Evolutionary conservation across 2,113 vertebrate genomes (phyloP).

Genomic region (Sylvilagus bachmani): DNA sequence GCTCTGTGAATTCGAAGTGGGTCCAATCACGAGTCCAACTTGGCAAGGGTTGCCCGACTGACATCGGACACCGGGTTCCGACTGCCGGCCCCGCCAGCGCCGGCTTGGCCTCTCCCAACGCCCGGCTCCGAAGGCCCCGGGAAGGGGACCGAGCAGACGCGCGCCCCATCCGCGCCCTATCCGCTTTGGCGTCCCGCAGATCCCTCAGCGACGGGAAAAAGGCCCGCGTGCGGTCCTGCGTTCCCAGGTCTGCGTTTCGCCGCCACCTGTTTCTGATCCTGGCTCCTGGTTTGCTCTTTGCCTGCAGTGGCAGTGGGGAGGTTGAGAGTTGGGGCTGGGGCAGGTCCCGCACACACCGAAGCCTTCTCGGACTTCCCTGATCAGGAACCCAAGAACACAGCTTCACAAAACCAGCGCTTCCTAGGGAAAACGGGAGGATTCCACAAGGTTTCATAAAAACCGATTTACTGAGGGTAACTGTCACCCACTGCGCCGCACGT

Average conservation of each 20-base stretch:
- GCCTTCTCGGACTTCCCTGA: not conserved
- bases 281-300: not conserved
- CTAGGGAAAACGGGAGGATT: not conserved
- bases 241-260: not conserved
- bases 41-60: not conserved
- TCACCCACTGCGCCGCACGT: not conserved
- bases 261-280: not conserved
- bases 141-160: no score
- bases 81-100: no score
- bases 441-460: not conserved
- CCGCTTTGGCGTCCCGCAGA: no score
- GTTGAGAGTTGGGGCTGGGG: not conserved
- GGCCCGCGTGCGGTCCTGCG: not conserved
- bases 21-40: slow-evolving; percentile 18
- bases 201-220: not conserved
- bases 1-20: not conserved
- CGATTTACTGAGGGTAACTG: slow-evolving; percentile 9
- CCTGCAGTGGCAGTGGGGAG: not conserved
- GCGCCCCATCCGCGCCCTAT: no score
- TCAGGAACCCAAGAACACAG: not conserved
- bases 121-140: no score
- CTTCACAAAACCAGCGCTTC: slow-evolving; percentile 49
- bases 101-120: no score
- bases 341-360: not conserved
- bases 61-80: not conserved